These are phyloP conservation scores for Trachops cirrhosus DNA, from an alignment of 2,797 vertebrate species.

Conservation along the genomic window DNA sequence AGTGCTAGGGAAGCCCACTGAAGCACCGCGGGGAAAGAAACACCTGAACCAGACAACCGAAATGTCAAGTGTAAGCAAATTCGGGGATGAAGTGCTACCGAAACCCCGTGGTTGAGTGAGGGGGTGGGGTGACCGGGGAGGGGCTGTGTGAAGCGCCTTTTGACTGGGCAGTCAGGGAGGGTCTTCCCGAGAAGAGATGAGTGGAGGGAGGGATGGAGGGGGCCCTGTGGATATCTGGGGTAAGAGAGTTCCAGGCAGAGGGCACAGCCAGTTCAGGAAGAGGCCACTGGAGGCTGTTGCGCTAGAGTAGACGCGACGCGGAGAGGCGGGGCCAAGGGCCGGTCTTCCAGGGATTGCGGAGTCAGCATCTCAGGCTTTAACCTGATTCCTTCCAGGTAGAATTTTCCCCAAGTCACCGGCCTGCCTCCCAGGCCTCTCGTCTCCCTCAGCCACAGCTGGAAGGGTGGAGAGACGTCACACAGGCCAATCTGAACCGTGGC, in stretches of 20 bases:
- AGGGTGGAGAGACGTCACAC: neutral
- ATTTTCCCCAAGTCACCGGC: neutral
- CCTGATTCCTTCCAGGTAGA: neutral
- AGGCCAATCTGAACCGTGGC: neutral
- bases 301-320: neutral
- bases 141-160: neutral
- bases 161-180: neutral
- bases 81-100: neutral
- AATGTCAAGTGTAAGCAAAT: neutral
- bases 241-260: neutral
- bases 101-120: neutral
- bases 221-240: neutral
- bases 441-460: neutral
- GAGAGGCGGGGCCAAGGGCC: neutral
- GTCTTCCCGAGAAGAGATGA: neutral
- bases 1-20: neutral
- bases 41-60: neutral
- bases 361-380: neutral
- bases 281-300: fast-evolving
- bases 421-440: neutral
- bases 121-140: fast-evolving
- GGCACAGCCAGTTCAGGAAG: neutral
- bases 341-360: fast-evolving
- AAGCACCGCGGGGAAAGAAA: neutral
- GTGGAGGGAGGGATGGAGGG: neutral